These are phyloP conservation scores for Alloscopus bannaensis DNA, from an alignment of 2,888 invertebrate species.

Conservation along the genomic window DNA sequence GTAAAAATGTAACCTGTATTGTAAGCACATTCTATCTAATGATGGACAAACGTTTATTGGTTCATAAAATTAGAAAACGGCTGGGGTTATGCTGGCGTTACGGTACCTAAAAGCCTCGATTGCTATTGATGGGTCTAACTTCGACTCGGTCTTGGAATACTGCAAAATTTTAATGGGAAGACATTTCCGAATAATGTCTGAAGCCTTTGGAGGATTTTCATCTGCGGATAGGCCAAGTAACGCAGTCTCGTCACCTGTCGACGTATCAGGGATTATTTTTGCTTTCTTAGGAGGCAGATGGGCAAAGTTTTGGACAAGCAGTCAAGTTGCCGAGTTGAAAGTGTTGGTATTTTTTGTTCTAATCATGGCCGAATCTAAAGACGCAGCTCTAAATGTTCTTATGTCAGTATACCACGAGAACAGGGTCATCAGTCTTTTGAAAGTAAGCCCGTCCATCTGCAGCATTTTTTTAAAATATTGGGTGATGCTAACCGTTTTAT, in stretches of 20 bases:
- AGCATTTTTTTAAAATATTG: background rate
- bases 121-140: background rate
- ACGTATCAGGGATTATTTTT: background rate
- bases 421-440: background rate
- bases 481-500: background rate
- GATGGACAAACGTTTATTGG: background rate
- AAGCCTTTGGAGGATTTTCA: background rate
- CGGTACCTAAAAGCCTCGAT: background rate
- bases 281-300: background rate
- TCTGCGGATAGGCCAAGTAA: background rate
- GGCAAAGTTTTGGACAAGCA: background rate
- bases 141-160: constrained; percentile 6
- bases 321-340: constrained; percentile 1
- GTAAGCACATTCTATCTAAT: background rate
- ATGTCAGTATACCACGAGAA: background rate
- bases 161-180: constrained; percentile 3
- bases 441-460: too few species aligned
- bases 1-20: background rate
- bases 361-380: background rate
- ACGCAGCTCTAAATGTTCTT: background rate
- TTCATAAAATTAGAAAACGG: background rate
- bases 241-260: background rate
- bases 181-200: constrained; percentile 9
- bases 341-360: background rate
- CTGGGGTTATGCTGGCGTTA: background rate